phyloP scores from a whole-genome alignment of 2,888 invertebrate species.

The Cordilura impudica region DNA sequence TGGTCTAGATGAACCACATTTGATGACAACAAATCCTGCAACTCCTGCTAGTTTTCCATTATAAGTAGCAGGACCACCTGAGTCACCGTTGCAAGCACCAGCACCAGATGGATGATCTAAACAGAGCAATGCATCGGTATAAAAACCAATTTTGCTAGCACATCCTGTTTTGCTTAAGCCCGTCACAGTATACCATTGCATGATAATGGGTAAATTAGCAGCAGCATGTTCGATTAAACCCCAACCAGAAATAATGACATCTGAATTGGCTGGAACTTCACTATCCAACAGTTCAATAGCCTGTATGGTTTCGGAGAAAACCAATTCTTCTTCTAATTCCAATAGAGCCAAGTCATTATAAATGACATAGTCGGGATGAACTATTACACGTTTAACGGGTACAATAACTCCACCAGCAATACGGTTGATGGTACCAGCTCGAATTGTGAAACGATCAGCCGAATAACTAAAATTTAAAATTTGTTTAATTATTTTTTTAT shows the following conservation, averaged over 20 bases:
- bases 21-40: constrained; percentile 69
- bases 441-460: constrained; percentile 66
- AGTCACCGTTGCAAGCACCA: constrained; percentile 69
- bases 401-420: constrained; percentile 67
- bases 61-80: constrained; percentile 70
- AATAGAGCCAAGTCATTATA: constrained; percentile 67
- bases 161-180: constrained; percentile 54
- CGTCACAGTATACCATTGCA: constrained; percentile 51
- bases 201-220: constrained; percentile 48
- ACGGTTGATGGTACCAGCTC: constrained; percentile 70
- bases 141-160: constrained; percentile 39
- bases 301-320: constrained; percentile 61
- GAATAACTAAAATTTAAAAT: constrained; percentile 50
- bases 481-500: too few species aligned
- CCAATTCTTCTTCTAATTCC: constrained; percentile 64
- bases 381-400: constrained; percentile 64
- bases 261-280: constrained; percentile 64
- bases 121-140: constrained; percentile 58
- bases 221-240: constrained; percentile 62
- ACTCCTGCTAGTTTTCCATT: constrained; percentile 68
- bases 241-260: constrained; percentile 68
- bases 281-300: constrained; percentile 57
- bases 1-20: constrained; percentile 67
- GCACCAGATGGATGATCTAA: constrained; percentile 48
- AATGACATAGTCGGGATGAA: constrained; percentile 62